Evolutionary conservation across 2,888 invertebrate genomes (phyloP), one percentile per base, ranked within the genome.

Genomic region (Diadromus collaris): DNA sequence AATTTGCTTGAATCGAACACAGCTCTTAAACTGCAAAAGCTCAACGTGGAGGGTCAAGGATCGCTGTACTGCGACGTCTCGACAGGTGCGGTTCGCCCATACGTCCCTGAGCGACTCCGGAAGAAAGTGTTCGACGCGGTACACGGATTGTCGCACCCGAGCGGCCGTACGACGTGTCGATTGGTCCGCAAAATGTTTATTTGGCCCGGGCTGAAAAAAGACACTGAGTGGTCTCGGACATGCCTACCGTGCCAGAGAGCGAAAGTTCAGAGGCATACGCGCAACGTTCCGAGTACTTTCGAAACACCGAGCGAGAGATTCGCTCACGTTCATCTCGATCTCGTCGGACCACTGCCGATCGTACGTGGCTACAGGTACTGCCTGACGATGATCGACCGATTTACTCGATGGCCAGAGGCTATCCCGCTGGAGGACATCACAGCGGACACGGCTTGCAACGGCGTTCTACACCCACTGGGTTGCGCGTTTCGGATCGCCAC

Each of bases 161-260:
- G n/a, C n/a, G n/a, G n/a, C n/a, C n/a, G n/a, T n/a, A n/a, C n/a
- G n/a, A n/a, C n/a, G n/a, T n/a, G n/a, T 63, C 79, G 75, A 44
- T 41, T 83, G 4, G 79, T 88, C 9, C 34, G 76, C 6, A 51
- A 81, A 67, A 84, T 83, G 58, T 87, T 82, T 56, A 70, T 85
- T 2, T 87, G 87, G 86, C 86, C 86, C 0, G 60, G 38, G 4
- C 84, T 88, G 56, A 80, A 81, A 5, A 83, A 83, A 24, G 84
- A 89, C 56, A 73, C 69, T 6, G n/a, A 74, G 5, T 89, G 88
- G 86, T 78, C 85, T 0, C 76, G 83, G 16, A 69, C 81, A 2
- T 90, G 89, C 76, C n/a, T 84, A 1, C 58, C 81, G 1, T 90
- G 88, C 72, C 90, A 90, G 76, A 73, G 79, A 19, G 58, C 83